Conservation (phyloP, 2,888 invertebrate species). For the Entomobrya proxima region DNA sequence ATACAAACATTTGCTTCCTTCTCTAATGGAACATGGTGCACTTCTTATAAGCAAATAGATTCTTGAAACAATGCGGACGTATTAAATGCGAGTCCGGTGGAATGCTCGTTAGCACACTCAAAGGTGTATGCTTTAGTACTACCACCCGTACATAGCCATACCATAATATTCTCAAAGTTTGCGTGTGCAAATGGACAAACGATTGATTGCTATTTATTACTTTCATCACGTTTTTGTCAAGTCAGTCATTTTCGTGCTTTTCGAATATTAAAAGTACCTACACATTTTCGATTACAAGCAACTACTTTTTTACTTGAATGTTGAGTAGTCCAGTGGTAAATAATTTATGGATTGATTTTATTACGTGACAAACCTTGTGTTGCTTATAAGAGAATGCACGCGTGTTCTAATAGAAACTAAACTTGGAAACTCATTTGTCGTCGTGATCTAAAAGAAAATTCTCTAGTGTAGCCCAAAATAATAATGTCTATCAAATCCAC, state of each 20-base stretch:
- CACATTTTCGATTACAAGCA: not conserved
- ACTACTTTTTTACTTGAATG: too few relatives aligned
- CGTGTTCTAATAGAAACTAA: too few relatives aligned
- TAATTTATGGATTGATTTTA: too few relatives aligned
- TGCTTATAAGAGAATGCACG: too few relatives aligned
- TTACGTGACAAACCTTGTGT: too few relatives aligned
- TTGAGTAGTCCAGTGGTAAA: too few relatives aligned
- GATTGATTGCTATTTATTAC: constrained; percentile 42
- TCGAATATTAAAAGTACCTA: not conserved
- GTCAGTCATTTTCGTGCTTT: not conserved
- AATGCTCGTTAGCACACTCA: not conserved
- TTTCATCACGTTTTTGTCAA: constrained; percentile 1
- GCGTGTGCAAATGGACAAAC: constrained; percentile 2
- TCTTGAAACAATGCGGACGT: not conserved
- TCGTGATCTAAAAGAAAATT: too few relatives aligned
- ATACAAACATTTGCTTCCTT: not conserved
- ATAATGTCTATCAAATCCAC: too few relatives aligned
- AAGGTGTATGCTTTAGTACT: not conserved
- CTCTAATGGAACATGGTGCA: not conserved
- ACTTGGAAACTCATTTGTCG: too few relatives aligned
- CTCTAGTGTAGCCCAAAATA: too few relatives aligned
- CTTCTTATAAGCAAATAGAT: not conserved
- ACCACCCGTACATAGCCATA: too few relatives aligned
- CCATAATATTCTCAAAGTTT: not conserved
- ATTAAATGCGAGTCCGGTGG: not conserved